Evolutionary conservation across 1,140 invertebrate species (phyloP), one percentile per base, ranked within the genome.

Genomic region (Anoplophora glabripennis): DNA sequence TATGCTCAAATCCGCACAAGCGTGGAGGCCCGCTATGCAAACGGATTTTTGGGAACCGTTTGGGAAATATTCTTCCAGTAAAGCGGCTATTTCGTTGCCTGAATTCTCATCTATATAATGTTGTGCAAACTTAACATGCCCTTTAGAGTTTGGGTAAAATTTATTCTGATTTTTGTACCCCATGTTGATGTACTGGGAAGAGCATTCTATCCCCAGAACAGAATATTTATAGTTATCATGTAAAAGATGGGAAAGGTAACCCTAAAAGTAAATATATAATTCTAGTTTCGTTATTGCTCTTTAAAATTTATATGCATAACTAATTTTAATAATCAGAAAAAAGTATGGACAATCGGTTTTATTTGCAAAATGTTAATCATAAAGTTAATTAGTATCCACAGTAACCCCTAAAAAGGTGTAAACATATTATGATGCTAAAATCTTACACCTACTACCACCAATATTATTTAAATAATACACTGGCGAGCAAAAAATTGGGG

Each of bases 1-100:
- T 9, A 90, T 78, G 51, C 88, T 87, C 21, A 95, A 80, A 76
- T 93, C 89, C 0, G 88, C 92, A 75, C 92, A 95, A 7, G 90
- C 86, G 75, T 95, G 92, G 18, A 95, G 77, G 7, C 87, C 88
- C 59, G 85, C 80, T 57, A 90, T 54, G 75, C 80, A 79, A 76
- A 80, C 59, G 59, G 72, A 61, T 35, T 68, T 47, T 7, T 8
- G 21, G n/a, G 12, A 17, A 28, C 60, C 45, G 57, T 76, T 80
- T 67, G 72, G 74, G 53, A 67, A 62, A 45, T 59, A 55, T 68
- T 79, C 75, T 4, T 73, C 37, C 10, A 82, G 64, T 59, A 77
- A 71, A 11, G 68, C 48, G 62, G 78, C 59, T 55, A 87, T 81
- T 54, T 70, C 71, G 15, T 63, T 59, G n/a, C 66, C 54, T 0